Evolutionary conservation across 2,797 vertebrate genomes (phyloP).

Genomic region (Gobio occitaniae): DNA sequence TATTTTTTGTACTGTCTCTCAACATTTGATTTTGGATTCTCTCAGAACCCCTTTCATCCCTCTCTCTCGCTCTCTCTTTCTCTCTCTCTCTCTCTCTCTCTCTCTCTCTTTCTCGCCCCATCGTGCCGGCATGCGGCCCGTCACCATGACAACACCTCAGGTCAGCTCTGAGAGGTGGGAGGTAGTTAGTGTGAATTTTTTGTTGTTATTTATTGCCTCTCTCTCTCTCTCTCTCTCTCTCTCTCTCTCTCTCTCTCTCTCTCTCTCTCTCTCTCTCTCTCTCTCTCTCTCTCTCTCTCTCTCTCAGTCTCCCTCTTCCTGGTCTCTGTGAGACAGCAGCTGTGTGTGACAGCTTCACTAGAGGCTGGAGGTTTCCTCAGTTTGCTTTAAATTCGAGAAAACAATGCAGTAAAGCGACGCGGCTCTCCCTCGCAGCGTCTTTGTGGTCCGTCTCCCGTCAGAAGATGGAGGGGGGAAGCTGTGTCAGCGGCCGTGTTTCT

Average conservation of each 20-base stretch:
- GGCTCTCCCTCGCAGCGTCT: no score
- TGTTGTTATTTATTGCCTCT: conserved; percentile 30
- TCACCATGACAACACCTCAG: conserved; percentile 68
- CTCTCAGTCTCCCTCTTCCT: conserved; percentile 27
- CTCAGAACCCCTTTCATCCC: conserved; percentile 31
- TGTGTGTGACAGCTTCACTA: conserved; percentile 48
- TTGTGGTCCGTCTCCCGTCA: no score
- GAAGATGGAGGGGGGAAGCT: no score
- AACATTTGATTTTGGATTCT: conserved; percentile 72
- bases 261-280: conserved; percentile 11
- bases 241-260: no score
- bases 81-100: not conserved
- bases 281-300: conserved; percentile 20
- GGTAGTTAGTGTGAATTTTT: conserved; percentile 41
- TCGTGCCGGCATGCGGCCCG: conserved; percentile 44
- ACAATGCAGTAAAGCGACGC: no score
- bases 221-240: not conserved
- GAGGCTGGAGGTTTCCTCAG: conserved; percentile 33
- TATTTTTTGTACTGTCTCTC: conserved; percentile 68
- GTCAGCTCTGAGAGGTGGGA: conserved; percentile 57
- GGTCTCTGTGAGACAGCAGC: conserved; percentile 49
- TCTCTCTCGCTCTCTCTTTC: not conserved
- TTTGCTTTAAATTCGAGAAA: conserved; percentile 27
- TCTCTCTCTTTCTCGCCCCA: conserved; percentile 1
- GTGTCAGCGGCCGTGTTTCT: no score